Conservation (phyloP, 92 coral and sea anemone species). For the Actinernus sp. region DNA sequence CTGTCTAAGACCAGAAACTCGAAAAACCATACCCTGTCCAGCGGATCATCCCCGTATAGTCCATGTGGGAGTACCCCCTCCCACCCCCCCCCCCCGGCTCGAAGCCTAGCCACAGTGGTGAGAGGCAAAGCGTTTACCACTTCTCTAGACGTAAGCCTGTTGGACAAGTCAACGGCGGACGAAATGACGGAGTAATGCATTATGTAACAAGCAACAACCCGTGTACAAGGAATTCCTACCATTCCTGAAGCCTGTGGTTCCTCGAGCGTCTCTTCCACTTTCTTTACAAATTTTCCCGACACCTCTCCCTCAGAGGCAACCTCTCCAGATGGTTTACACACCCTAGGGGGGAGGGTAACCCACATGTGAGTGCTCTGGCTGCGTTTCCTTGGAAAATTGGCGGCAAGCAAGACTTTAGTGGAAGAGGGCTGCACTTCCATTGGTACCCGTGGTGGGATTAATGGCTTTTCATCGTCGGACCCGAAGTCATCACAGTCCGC, state of each 20-base stretch:
- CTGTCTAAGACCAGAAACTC: too few species aligned
- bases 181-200: too few species aligned
- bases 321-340: slow-evolving; percentile 4
- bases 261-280: slow-evolving; percentile 6
- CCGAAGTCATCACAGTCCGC: slow-evolving; percentile 11
- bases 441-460: slow-evolving; percentile 1
- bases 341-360: slow-evolving; percentile 5
- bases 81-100: too few species aligned
- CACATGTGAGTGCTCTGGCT: not conserved
- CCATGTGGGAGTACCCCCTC: too few species aligned
- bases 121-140: too few species aligned
- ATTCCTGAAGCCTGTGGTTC: not conserved
- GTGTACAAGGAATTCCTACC: not conserved
- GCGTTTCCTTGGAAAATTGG: too few species aligned
- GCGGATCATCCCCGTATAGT: too few species aligned
- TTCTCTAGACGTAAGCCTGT: not conserved
- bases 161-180: not conserved
- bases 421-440: not conserved
- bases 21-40: too few species aligned
- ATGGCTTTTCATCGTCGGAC: slow-evolving; percentile 1
- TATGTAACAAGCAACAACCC: not conserved
- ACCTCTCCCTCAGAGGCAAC: slow-evolving; percentile 27
- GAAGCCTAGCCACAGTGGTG: too few species aligned
- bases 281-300: slow-evolving; percentile 26
- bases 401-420: too few species aligned